These are phyloP conservation scores for Cynocephalus volans DNA, from an alignment of 2,113 vertebrate species.

Conservation along the genomic window DNA sequence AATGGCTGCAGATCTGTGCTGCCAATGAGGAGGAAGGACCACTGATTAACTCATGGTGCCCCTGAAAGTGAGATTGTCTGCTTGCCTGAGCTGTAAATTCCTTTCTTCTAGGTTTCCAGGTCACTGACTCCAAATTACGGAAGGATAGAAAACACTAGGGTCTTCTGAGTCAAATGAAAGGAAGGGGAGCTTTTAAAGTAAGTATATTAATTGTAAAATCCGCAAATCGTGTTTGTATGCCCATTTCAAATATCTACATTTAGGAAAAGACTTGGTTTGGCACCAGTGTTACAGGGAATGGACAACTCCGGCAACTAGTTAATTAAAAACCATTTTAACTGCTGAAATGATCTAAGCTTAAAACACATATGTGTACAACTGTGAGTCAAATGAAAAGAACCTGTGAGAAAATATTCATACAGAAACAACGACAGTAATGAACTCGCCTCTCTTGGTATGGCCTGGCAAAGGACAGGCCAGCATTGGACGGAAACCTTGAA, in stretches of 20 bases:
- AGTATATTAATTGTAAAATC: neutral
- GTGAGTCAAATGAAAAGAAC: neutral
- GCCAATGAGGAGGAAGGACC: fast-evolving
- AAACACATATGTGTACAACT: neutral
- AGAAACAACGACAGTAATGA: neutral
- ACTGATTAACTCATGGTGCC: neutral
- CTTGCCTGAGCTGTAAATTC: neutral
- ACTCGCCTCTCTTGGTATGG: neutral
- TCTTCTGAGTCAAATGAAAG: neutral
- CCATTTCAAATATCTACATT: neutral
- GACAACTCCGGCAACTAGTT: neutral
- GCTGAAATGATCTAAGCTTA: neutral
- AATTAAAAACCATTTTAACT: neutral
- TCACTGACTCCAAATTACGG: neutral
- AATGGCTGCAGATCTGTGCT: neutral
- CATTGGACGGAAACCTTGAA: neutral
- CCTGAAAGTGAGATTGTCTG: too few species aligned
- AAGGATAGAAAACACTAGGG: neutral
- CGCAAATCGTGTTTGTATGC: neutral
- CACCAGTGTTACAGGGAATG: neutral
- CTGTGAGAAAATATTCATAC: neutral
- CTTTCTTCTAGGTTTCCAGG: conserved; percentile 3
- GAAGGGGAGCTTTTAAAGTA: conserved; percentile 2
- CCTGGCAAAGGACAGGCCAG: neutral
- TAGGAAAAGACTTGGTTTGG: neutral